Evolutionary conservation across 2,888 invertebrate species (phyloP), one percentile per base, ranked within the genome.

Genomic region (Volucella inflata): DNA sequence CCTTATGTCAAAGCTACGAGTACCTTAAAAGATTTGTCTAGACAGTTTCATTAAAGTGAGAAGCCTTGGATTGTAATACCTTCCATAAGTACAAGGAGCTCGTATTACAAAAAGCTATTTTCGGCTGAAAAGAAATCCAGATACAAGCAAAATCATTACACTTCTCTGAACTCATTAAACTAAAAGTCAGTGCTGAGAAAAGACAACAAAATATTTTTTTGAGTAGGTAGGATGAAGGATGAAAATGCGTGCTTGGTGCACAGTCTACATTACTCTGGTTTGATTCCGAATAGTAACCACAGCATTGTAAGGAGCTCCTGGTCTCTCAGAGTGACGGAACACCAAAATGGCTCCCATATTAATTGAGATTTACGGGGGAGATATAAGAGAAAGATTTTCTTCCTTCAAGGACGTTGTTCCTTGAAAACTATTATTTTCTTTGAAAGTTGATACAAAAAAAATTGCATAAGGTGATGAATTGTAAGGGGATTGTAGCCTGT

Each of bases 321-420:
- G 51, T 67, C 11, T 46, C 12, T 6, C 1, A 53, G 8, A 14
- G 14, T 14, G 38, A 8, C 17, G 14, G 17, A 11, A 55, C 68
- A 55, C n/a, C 30, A 21, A 46, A 21, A 12, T 55, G 44, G 6
- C 8, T 46, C 17, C 57, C 44, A 70, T 70, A 21, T 50, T 60
- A 71, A 71, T 38, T 59, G 21, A 48, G 50, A 21, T 8, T 50
- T 71, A 14, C 38, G 40, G 59, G 50, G 14, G 40, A 38, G 38
- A 55, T 9, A 8, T 36, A 36, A 46, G 38, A 50, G n/a, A 0
- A 51, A 21, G 2, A 16, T 42, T 51, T 21, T 17, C 40, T 48
- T 42, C 12, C 16, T 9, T 9, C 11, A 0, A 30, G 12, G 55
- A 42, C 11, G 21, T 36, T 55, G 12, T 38, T 55, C 44, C 8